Percentiles rank a stretch among this genome's conserved stretches.
These are phyloP conservation scores for Campylorhamphus procurvoides DNA, from an alignment of 2,113 vertebrate genomes.

Conservation along the genomic window DNA sequence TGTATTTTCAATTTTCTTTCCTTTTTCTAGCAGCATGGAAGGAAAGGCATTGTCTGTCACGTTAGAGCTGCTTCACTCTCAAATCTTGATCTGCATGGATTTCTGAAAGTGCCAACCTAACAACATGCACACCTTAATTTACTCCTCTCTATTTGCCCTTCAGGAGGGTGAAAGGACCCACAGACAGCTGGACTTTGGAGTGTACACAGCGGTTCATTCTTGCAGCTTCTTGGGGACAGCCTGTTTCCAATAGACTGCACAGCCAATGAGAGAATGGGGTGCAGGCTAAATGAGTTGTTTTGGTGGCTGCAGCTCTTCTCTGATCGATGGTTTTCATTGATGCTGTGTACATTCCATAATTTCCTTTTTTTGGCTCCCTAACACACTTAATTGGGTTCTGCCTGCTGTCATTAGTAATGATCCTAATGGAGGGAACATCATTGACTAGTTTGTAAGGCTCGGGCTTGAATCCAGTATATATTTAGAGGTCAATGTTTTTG, in stretches of 20 bases:
- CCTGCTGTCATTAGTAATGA: neutral
- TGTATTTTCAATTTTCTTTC: neutral
- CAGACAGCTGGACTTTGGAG: neutral
- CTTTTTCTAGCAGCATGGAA: neutral
- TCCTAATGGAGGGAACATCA: neutral
- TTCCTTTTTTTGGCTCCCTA: neutral
- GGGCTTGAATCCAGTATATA: neutral
- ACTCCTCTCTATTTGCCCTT: neutral
- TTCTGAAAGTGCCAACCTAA: neutral
- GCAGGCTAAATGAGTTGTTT: neutral
- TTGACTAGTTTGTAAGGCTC: neutral
- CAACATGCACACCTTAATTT: neutral
- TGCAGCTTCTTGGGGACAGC: neutral
- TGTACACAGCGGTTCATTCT: neutral
- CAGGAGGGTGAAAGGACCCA: accelerated
- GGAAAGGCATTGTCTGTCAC: neutral
- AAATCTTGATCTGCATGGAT: neutral
- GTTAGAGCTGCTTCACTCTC: neutral
- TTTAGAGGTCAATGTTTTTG: neutral
- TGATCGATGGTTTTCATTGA: neutral
- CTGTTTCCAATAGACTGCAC: neutral
- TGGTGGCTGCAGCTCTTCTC: neutral
- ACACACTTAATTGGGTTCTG: neutral
- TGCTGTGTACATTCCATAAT: neutral
- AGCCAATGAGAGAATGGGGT: neutral